A percentile compares a stretch with the other conserved stretches of the same genome.
Evolutionary conservation across 2,797 vertebrate genomes (phyloP).

Genomic region (Parauchenoglanis ngamensis): DNA sequence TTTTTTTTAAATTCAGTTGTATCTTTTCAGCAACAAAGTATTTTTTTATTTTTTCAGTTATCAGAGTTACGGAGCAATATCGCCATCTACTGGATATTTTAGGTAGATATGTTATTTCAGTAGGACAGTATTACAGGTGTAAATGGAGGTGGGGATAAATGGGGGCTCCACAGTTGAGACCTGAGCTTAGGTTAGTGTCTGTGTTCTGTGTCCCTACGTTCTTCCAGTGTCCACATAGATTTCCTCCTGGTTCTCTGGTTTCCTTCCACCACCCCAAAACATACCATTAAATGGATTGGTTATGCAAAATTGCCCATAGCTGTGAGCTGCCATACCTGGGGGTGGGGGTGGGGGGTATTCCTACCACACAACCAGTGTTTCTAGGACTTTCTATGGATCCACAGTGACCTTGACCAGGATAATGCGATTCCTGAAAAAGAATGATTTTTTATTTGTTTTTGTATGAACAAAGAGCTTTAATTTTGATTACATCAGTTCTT

Average conservation of each 20-base stretch:
- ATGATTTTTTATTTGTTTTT: neutral
- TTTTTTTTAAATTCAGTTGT: neutral
- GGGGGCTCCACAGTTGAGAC: neutral
- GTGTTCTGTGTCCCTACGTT: too few species aligned
- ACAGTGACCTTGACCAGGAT: neutral
- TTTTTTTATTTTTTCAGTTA: neutral
- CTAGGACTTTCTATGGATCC: too few species aligned
- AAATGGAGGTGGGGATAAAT: neutral
- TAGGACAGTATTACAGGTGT: neutral
- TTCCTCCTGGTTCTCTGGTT: too few species aligned
- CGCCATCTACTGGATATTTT: neutral
- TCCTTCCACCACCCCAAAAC: too few species aligned
- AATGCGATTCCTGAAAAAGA: neutral
- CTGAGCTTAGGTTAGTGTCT: neutral
- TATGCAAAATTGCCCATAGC: neutral
- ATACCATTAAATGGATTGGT: neutral
- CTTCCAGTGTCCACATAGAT: too few species aligned
- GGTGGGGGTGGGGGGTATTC: too few species aligned
- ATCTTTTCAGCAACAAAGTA: neutral
- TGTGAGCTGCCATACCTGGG: too few species aligned
- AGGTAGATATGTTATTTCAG: neutral
- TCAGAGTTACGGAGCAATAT: neutral
- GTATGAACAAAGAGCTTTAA: neutral
- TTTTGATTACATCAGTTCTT: neutral
- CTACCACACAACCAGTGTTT: too few species aligned